Evolutionary conservation across 2,113 vertebrate species (phyloP), one percentile per base, ranked within the genome.

Genomic region (Mugil cephalus): DNA sequence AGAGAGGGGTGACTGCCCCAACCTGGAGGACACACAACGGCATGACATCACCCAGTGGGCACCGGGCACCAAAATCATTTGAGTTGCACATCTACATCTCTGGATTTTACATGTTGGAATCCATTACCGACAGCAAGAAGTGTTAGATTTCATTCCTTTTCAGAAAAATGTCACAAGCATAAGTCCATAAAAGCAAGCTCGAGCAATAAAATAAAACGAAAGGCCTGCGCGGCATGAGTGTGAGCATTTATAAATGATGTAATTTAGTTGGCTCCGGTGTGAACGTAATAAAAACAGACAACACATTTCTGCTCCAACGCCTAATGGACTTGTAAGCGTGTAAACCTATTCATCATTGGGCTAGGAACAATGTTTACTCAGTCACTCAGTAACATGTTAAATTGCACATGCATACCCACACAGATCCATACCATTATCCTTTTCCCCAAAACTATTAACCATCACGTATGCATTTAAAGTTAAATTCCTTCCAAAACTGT

Each of bases 1-100:
- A 83, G 81, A 85, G 76, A 81, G 80, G 71, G 77, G 86, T 76
- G 79, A 86, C 63, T 60, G 69, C 58, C 62, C 76, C 59, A 54
- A 83, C 65, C 19, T n/a, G 14, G 77, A 30, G n/a, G 69, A 70
- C 61, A 52, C 61, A 70, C 65, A 64, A 15, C 69, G 39, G 62
- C 40, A 30, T 65, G 69, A 79, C 82, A 54, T 80, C 84, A 82
- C 42, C 38, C 60, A 40, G 21, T 15, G n/a, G 34, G 51, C 50
- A 69, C 39, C 7, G 51, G 55, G 17, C 38, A 62, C 46, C 17
- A 6, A 30, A 15, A 38, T 64, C 62, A 51, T n/a, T n/a, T n/a
- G 38, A 36, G 3, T 4, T 14, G 21, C n/a, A 59, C 63, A 59
- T 10, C 45, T 3, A 30, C 39, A 48, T 56, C 35, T 48, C 21